These are phyloP conservation scores for Athripsodes cinereus DNA, from an alignment of 2,888 invertebrate genomes.

Conservation along the genomic window DNA sequence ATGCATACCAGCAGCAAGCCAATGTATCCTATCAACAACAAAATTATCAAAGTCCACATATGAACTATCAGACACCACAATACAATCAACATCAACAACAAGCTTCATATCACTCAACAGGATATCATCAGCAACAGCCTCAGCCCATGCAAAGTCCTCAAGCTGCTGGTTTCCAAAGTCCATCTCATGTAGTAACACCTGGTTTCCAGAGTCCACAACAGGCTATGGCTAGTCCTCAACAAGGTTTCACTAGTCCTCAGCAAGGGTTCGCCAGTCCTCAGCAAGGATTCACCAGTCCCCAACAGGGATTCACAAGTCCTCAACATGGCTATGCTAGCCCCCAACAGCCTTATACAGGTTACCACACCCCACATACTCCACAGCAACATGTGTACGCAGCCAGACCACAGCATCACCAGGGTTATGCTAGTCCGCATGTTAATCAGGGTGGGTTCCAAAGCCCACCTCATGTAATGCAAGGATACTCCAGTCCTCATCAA, in stretches of 20 bases:
- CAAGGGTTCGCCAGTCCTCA: slow-evolving; percentile 30
- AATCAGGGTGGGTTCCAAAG: slow-evolving; percentile 19
- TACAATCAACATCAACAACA: background rate
- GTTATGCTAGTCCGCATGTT: slow-evolving; percentile 39
- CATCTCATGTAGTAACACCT: slow-evolving; percentile 25
- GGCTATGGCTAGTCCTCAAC: slow-evolving; percentile 36
- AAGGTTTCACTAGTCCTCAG: slow-evolving; percentile 44
- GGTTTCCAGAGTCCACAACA: slow-evolving; percentile 32
- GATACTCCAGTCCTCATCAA: slow-evolving; percentile 37
- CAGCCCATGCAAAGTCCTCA: slow-evolving; percentile 14
- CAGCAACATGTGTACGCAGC: slow-evolving; percentile 33
- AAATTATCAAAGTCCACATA: background rate
- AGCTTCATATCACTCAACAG: background rate
- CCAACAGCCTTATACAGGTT: slow-evolving; percentile 42
- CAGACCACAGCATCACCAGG: slow-evolving; percentile 32
- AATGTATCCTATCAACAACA: slow-evolving; percentile 1
- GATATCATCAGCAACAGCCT: slow-evolving; percentile 35
- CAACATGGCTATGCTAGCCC: slow-evolving; percentile 30
- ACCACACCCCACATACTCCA: slow-evolving; percentile 33
- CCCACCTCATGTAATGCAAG: slow-evolving; percentile 31
- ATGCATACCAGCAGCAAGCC: slow-evolving; percentile 1
- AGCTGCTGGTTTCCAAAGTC: slow-evolving; percentile 24
- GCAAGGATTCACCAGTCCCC: slow-evolving; percentile 21
- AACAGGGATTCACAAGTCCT: slow-evolving; percentile 17
- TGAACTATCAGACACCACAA: background rate